phyloP scores from a whole-genome alignment of 2,888 invertebrate genomes.

The Shargacucullia verbasci region DNA sequence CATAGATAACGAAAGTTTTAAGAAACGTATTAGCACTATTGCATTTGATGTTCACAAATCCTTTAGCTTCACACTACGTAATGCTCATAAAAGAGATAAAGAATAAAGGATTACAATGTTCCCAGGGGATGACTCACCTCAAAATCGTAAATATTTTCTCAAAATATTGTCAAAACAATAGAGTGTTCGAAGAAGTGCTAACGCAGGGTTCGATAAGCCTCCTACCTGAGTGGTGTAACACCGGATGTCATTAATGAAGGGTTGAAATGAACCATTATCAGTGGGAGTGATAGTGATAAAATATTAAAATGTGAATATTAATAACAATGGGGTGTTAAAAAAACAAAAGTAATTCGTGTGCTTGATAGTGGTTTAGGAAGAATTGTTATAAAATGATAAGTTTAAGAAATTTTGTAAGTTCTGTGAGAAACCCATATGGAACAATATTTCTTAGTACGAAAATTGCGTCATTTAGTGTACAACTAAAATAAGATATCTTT shows the following conservation, averaged over 20 bases:
- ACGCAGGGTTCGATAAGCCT: conserved; percentile 70
- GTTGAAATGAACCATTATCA: conserved; percentile 56
- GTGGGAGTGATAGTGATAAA: conserved; percentile 33
- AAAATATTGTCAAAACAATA: conserved; percentile 62
- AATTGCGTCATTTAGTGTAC: too few relatives aligned
- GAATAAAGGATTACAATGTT: conserved; percentile 53
- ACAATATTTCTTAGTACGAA: too few relatives aligned
- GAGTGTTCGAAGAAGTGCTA: conserved; percentile 68
- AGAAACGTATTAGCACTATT: conserved; percentile 16
- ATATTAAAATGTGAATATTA: conserved; percentile 36
- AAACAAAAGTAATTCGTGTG: conserved; percentile 4
- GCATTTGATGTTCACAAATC: conserved; percentile 14
- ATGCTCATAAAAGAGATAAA: conserved; percentile 62
- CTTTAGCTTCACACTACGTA: conserved; percentile 42
- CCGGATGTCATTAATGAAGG: conserved; percentile 71
- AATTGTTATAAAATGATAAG: conserved; percentile 9
- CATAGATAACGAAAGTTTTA: conserved; percentile 10
- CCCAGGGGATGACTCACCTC: conserved; percentile 59
- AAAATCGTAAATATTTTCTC: conserved; percentile 64
- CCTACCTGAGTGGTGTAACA: conserved; percentile 65
- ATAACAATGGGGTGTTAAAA: conserved; percentile 21
- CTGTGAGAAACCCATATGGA: conserved; percentile 1
- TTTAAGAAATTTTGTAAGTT: background rate
- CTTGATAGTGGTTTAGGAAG: conserved; percentile 16
- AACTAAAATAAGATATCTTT: too few relatives aligned